Percentiles rank a stretch among this genome's conserved stretches.
These are phyloP conservation scores for Dicyrtomina minuta DNA, from an alignment of 2,888 invertebrate genomes.

Conservation along the genomic window DNA sequence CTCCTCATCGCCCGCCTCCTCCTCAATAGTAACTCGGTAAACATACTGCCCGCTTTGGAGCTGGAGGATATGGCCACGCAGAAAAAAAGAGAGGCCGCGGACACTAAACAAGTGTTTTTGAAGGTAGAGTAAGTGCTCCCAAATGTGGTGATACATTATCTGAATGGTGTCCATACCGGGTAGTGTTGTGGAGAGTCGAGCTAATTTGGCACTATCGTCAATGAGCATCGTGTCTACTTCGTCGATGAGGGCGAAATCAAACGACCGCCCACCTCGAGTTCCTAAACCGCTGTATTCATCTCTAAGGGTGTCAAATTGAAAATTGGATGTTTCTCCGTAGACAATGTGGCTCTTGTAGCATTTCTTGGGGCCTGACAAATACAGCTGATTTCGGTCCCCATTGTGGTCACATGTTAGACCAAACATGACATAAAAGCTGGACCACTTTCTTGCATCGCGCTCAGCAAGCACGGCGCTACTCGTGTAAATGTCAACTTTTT, in stretches of 20 bases:
- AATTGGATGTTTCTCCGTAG: no score
- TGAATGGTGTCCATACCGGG: slow-evolving; percentile 25
- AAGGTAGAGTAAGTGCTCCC: slow-evolving; percentile 24
- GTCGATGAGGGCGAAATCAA: slow-evolving; percentile 34
- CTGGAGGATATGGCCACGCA: no score
- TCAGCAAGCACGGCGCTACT: slow-evolving; percentile 37
- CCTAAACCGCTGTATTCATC: slow-evolving; percentile 34
- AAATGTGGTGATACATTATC: slow-evolving; percentile 28
- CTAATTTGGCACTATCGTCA: no score
- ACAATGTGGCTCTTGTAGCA: no score
- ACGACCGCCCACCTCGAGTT: slow-evolving; percentile 26
- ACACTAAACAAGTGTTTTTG: slow-evolving; percentile 4
- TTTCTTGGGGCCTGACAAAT: slow-evolving; percentile 36
- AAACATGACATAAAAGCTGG: slow-evolving; percentile 33
- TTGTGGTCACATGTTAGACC: no score
- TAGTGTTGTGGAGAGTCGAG: no score
- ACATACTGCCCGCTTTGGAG: no score
- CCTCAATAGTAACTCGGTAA: not conserved
- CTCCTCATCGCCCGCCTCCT: not conserved
- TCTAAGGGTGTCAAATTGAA: no score
- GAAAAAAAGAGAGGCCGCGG: not conserved
- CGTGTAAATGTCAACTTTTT: no score
- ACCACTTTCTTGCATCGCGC: slow-evolving; percentile 37
- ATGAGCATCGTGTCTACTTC: slow-evolving; percentile 39
- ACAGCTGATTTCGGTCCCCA: slow-evolving; percentile 33